phyloP scores from a whole-genome alignment of 1,140 invertebrate species.

The Drosophila cardini region DNA sequence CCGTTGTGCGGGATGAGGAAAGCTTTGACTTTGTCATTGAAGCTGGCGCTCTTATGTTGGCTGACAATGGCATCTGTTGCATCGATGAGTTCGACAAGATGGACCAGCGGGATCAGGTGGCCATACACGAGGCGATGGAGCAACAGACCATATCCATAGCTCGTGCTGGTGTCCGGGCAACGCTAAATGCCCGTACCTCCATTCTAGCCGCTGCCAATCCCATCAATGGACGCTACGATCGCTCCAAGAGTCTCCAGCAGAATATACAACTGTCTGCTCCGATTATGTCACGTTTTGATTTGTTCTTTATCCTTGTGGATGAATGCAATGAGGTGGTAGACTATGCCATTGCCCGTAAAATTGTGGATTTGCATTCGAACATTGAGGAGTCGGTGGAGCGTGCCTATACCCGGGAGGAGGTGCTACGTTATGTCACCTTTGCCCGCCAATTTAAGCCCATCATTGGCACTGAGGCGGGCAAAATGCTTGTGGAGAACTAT shows the following conservation, averaged over 20 bases:
- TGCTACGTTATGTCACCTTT: slow-evolving; percentile 97
- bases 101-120: slow-evolving; percentile 98
- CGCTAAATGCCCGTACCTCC: slow-evolving; percentile 98
- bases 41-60: slow-evolving; percentile 99
- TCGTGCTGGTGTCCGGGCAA: slow-evolving; percentile 98
- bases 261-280: slow-evolving; percentile 97
- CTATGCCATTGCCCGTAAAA: slow-evolving; percentile 97
- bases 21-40: slow-evolving; percentile 99
- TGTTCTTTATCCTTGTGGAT: slow-evolving; percentile 99
- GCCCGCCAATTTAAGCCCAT: slow-evolving; percentile 98
- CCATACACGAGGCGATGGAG: slow-evolving; percentile 99
- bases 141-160: slow-evolving; percentile 99
- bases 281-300: slow-evolving; percentile 99
- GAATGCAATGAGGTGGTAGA: slow-evolving; percentile 97
- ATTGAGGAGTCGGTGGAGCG: slow-evolving; percentile 91
- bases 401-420: slow-evolving; percentile 93
- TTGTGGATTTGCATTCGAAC: slow-evolving; percentile 96
- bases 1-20: slow-evolving; percentile 98
- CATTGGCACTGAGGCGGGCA: slow-evolving; percentile 92
- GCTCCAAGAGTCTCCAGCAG: slow-evolving; percentile 96
- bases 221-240: slow-evolving; percentile 97
- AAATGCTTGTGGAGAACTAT: slow-evolving; percentile 95
- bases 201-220: slow-evolving; percentile 99
- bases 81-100: slow-evolving; percentile 99
- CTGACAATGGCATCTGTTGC: slow-evolving; percentile 99